Base-by-base conservation (phyloP, 2,113 vertebrate species). In the Mastomys natalensis region DNA sequence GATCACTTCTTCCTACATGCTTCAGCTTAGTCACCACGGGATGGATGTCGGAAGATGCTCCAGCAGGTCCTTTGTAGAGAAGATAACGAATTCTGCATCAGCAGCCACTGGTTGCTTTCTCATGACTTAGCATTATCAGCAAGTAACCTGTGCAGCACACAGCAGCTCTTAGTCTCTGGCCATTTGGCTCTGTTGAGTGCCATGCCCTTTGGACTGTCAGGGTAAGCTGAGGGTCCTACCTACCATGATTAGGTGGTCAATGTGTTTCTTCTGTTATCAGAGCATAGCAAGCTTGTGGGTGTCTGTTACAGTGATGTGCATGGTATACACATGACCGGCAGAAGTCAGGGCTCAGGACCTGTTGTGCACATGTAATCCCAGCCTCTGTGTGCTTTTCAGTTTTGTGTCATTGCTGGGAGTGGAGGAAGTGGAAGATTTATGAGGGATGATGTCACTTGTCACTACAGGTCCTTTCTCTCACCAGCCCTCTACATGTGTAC, bases 61-160 rank as follows among this genome's bases (percentile, higher is more conserved):
- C 21, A 24, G 78, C 37, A 87, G 55, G 78, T 21, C 0, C 62
- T 60, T 66, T 26, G 87, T n/a, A 26, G 66, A 48, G 82, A 31
- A 43, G 60, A 34, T 3, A 19, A 51, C 77, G 68, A 87, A 5
- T 40, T 2, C 0, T 0, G 0, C 22, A 0, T 1, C 7, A 4
- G 1, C 62, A 4, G 17, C 1, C 9, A 1, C 2, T 21, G 8
- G 4, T 31, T 15, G 5, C 16, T 10, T 37, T 34, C 10, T 17
- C n/a, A 16, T 0, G 29, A 4, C 86, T 9, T 5, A 24, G 48
- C 21, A 1, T 66, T 21, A 66, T 1, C 4, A 10, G 58, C 73
- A 55, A 26, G 55, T 15, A 6, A 0, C 2, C 0, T 16, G 0
- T 2, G 1, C 0, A 24, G 64, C 21, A 0, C 19, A 0, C 0